A percentile compares a stretch with the other conserved stretches of the same genome.
phyloP scores from a whole-genome alignment of 2,888 invertebrate genomes.

The Litoditis marina region DNA sequence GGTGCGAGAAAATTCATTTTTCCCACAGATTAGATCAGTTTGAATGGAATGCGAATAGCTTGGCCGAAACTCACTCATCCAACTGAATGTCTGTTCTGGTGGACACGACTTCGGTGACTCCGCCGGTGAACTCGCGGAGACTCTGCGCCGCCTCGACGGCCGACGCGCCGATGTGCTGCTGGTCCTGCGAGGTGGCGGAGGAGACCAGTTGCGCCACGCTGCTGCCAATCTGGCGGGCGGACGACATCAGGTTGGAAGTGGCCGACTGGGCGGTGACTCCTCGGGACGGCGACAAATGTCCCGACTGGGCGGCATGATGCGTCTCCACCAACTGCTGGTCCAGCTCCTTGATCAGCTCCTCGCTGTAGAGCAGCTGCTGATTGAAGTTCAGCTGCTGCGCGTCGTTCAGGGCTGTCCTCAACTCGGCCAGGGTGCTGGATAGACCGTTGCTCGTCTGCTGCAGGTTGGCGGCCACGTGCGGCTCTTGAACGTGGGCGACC shows the following conservation, averaged over 20 bases:
- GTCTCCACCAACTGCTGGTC: slow-evolving; percentile 80
- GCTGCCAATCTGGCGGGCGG: slow-evolving; percentile 67
- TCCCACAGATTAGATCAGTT: neutral
- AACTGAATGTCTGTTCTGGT: slow-evolving; percentile 44
- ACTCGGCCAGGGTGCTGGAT: slow-evolving; percentile 69
- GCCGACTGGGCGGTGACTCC: slow-evolving; percentile 29
- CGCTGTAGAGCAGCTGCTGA: slow-evolving; percentile 51
- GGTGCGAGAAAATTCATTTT: too few species aligned
- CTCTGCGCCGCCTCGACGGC: slow-evolving; percentile 54
- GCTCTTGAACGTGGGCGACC: slow-evolving; percentile 77
- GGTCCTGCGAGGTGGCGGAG: slow-evolving; percentile 69
- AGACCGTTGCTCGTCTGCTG: slow-evolving; percentile 67
- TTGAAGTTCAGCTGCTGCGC: slow-evolving; percentile 69
- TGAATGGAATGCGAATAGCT: too few species aligned
- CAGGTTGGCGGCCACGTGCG: slow-evolving; percentile 47
- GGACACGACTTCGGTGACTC: slow-evolving; percentile 47
- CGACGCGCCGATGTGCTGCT: slow-evolving; percentile 68
- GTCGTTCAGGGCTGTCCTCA: slow-evolving; percentile 67
- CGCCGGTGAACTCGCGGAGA: slow-evolving; percentile 49
- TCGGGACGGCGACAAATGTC: slow-evolving; percentile 20
- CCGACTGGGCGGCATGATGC: slow-evolving; percentile 71
- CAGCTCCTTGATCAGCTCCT: slow-evolving; percentile 64
- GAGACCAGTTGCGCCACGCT: slow-evolving; percentile 81
- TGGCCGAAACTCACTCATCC: slow-evolving; percentile 24
- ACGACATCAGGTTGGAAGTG: slow-evolving; percentile 22